phyloP scores from a whole-genome alignment of 1,140 invertebrate genomes.

The Grapholita molesta region DNA sequence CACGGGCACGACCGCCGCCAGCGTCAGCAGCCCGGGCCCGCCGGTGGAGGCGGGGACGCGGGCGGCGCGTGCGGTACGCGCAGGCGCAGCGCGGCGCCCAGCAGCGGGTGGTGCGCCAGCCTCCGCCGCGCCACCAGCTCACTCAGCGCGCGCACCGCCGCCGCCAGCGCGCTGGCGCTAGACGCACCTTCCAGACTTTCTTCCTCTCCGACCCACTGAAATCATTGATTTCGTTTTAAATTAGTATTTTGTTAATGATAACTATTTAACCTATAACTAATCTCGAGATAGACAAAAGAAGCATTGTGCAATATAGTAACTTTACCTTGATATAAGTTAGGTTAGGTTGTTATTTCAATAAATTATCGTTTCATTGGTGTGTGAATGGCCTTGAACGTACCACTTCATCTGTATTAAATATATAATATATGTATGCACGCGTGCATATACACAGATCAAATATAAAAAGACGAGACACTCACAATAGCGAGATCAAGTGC shows the following conservation, averaged over 20 bases:
- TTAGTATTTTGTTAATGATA: too few relatives aligned
- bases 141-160: conserved; percentile 52
- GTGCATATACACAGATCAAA: conserved; percentile 19
- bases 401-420: too few relatives aligned
- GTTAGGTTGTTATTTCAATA: too few relatives aligned
- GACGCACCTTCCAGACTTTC: conserved; percentile 41
- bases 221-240: not conserved
- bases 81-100: conserved; percentile 85
- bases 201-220: conserved; percentile 61
- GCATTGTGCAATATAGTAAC: too few relatives aligned
- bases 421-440: too few relatives aligned
- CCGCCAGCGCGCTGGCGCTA: conserved; percentile 38
- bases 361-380: too few relatives aligned
- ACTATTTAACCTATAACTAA: too few relatives aligned
- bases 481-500: conserved; percentile 93
- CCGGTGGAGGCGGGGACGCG: conserved; percentile 82
- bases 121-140: conserved; percentile 59
- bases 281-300: too few relatives aligned
- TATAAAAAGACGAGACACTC: conserved; percentile 59
- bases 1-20: conserved; percentile 84
- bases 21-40: conserved; percentile 82
- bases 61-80: conserved; percentile 83
- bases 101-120: conserved; percentile 67
- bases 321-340: too few relatives aligned
- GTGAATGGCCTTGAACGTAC: too few relatives aligned